phyloP scores from a whole-genome alignment of 2,888 invertebrate genomes.

The Caenorhabditis sinica region DNA sequence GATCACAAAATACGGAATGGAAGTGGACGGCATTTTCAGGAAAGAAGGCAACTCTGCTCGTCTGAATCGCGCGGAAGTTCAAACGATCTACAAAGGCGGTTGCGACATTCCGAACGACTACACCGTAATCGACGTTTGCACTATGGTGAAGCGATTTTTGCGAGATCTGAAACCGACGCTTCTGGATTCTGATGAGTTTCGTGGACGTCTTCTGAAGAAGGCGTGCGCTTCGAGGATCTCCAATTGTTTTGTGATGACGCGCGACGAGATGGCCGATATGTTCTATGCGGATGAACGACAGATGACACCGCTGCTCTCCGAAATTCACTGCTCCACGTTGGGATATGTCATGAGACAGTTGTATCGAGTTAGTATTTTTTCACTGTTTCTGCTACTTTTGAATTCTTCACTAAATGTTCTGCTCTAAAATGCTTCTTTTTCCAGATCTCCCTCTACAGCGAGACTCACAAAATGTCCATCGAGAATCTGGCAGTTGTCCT shows the following conservation, averaged over 20 bases:
- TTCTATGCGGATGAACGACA: constrained; percentile 42
- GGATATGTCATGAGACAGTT: constrained; percentile 75
- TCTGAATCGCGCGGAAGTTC: constrained; percentile 58
- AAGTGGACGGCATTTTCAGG: constrained; percentile 77
- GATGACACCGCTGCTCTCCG: constrained; percentile 42
- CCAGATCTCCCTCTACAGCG: constrained; percentile 62
- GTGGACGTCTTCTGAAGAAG: constrained; percentile 39
- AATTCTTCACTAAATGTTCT: too few relatives aligned
- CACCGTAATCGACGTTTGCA: constrained; percentile 75
- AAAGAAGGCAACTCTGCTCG: constrained; percentile 74
- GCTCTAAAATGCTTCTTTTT: background rate
- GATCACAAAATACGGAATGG: constrained; percentile 67
- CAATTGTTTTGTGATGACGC: constrained; percentile 44
- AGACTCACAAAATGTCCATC: constrained; percentile 71
- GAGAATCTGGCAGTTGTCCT: constrained; percentile 75
- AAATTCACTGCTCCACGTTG: constrained; percentile 69
- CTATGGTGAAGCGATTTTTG: constrained; percentile 77
- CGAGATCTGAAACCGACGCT: constrained; percentile 69
- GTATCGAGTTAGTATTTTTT: constrained; percentile 57
- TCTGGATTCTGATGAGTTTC: constrained; percentile 66
- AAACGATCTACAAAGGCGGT: constrained; percentile 67
- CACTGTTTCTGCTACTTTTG: background rate
- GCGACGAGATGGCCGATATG: constrained; percentile 59
- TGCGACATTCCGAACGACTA: constrained; percentile 71
- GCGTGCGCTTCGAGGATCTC: constrained; percentile 52